Base-by-base conservation (phyloP, 53 echinoderm and acorn worm genomes). In the Mesocentrotus franciscanus region DNA sequence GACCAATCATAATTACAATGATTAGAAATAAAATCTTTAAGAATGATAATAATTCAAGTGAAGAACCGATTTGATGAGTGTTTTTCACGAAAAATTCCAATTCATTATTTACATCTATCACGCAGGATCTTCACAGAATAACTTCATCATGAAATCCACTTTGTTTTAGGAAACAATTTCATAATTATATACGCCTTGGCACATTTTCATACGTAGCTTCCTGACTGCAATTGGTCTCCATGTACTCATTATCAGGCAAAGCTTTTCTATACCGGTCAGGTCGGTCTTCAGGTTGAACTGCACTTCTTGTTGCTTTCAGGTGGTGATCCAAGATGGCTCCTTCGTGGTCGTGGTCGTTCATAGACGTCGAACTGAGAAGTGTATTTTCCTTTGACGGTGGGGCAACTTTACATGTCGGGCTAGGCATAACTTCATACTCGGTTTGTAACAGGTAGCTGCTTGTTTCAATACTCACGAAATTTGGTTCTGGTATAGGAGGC, bases 251-350 rank as follows among this genome's bases (percentile, higher is more conserved):
- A 42, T 81, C 81, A 18, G 36, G 42, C 3, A 76, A 33, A 76
- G 33, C 76, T 12, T 76, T 30, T 33, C 30, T 14, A 33, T 27
- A 30, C 30, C 0, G 33, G 22, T 42, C 20, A 81, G 18, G 18
- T 81, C 81, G 39, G 39, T 42, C 15, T 8, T 81, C 42, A 42
- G 81, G 81, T 81, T 81, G 81, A 81, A 81, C 81, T 81, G 42
- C 81, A 81, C 81, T 81, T 81, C 81, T 81, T 18, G 81, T 16
- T 42, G 36, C 3, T 81, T 12, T 13, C 13, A 76, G 30, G 13
- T 13, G 33, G 15, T 76, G 33, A 76, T 20, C 16, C 64, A 64
- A 64, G 17, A 64, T 64, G 64, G 30, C 13, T 32, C 76, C 76
- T 32, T 76, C 76, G 4, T 29, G 10, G 11, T 75, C 30, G 8